These are phyloP conservation scores for Aradophagus sp. DNA, from an alignment of 1,140 invertebrate species.

Conservation along the genomic window DNA sequence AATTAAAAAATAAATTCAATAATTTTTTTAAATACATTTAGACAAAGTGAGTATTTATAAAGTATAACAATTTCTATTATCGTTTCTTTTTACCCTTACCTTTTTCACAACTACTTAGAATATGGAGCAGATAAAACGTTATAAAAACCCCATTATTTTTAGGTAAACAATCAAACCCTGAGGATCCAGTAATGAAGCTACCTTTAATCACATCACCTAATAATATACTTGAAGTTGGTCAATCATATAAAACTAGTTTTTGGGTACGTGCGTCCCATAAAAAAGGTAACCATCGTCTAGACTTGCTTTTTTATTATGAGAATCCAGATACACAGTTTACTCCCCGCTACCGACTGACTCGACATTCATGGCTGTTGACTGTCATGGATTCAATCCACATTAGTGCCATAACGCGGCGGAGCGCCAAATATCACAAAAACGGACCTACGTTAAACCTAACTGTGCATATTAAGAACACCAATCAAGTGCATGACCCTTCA, in stretches of 20 bases:
- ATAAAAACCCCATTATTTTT: too few species aligned
- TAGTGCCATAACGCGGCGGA: conserved; percentile 75
- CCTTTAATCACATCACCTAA: conserved; percentile 63
- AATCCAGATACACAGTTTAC: conserved; percentile 72
- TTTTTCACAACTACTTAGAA: too few species aligned
- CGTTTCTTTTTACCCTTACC: too few species aligned
- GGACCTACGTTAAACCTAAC: conserved; percentile 77
- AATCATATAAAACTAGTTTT: conserved; percentile 77
- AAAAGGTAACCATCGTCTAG: conserved; percentile 78
- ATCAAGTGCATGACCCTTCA: conserved; percentile 78
- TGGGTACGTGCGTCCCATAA: conserved; percentile 82
- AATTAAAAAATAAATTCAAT: too few species aligned
- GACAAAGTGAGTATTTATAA: too few species aligned
- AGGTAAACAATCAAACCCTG: conserved; percentile 59
- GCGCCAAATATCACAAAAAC: conserved; percentile 73
- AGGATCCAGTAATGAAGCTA: conserved; percentile 75
- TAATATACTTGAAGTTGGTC: conserved; percentile 75
- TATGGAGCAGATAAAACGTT: too few species aligned
- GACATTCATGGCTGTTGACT: conserved; percentile 81
- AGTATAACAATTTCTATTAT: too few species aligned
- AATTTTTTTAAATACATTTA: too few species aligned
- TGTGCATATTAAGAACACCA: conserved; percentile 80
- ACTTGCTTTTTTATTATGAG: conserved; percentile 85
- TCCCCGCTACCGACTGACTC: conserved; percentile 79
- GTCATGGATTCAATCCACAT: conserved; percentile 81